Conservation (phyloP, 2,113 vertebrate genomes). For the Orycteropus afer region DNA sequence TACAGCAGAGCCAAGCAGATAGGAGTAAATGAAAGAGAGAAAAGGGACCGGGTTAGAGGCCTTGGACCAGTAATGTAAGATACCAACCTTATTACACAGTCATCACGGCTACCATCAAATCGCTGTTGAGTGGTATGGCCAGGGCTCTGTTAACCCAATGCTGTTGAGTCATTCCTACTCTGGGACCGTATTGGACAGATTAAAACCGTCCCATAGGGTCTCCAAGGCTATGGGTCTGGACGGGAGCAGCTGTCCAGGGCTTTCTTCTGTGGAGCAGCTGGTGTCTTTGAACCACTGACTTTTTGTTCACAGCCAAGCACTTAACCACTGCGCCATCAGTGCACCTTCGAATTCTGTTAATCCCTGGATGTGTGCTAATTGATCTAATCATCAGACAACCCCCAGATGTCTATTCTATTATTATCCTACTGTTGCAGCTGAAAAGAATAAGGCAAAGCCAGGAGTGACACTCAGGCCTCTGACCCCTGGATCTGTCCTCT, state of each 20-base stretch:
- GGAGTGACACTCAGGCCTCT: background rate
- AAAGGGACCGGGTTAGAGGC: fast-evolving
- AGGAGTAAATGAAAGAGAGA: fast-evolving
- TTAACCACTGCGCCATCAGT: background rate
- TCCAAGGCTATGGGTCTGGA: background rate
- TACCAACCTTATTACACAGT: background rate
- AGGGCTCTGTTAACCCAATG: background rate
- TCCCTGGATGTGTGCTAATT: no score
- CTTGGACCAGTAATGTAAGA: fast-evolving
- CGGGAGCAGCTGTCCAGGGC: background rate
- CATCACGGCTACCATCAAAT: background rate
- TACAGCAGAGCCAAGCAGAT: fast-evolving
- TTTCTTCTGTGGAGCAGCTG: background rate
- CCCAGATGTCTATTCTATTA: background rate
- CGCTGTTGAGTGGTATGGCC: background rate
- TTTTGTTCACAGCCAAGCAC: background rate
- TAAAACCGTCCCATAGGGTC: background rate
- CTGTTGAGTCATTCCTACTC: no score
- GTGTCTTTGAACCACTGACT: background rate
- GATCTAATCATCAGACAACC: background rate
- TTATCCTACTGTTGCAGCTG: background rate
- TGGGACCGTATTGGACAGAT: background rate
- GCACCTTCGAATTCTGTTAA: background rate
- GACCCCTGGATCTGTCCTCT: background rate
- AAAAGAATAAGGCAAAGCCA: background rate